Base-by-base conservation (phyloP, 2,113 vertebrate genomes). In the Nothoprocta pentlandii region DNA sequence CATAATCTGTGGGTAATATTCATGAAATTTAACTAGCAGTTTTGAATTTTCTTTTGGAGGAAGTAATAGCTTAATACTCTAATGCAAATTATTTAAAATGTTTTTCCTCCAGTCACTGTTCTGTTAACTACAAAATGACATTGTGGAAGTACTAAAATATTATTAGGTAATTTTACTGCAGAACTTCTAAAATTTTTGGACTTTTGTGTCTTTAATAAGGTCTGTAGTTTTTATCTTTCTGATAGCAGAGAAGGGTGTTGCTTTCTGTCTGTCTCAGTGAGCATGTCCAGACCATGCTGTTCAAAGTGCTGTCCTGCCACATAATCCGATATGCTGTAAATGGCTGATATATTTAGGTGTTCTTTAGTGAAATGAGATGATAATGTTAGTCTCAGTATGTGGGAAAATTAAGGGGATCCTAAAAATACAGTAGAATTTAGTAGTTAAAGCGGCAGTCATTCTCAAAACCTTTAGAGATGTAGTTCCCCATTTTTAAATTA, bases 1-100 rank as follows among this genome's bases (percentile, higher is more conserved):
- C 2, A 7, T 82, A 44, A 76, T 73, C 58, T 91, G 32, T 63
- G 54, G 7, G 10, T 73, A 21, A 13, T 75, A 8, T 85, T 89
- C 95, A 74, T 96, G 95, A 93, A 95, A 77, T 16, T 51, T 80
- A 74, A 84, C 47, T n/a, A 87, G 58, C 78, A 89, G 63, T 93
- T 96, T 96, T 93, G 61, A 92, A 90, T 93, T 68, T 75, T 47
- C 19, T 76, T 74, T 70, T 91, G 80, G 86, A 91, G 67, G 85
- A 94, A 85, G 28, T 73, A 82, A 56, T 84, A 90, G 71, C 92
- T 96, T 91, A 91, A 71, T 68, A 82, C 84, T 95, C 34, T 94
- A 69, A 83, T 94, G 92, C 75, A 49, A 67, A n/a, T 93, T 87
- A 74, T 92, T 93, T 87, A 51, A 47, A 3, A 53, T 2, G 1